Evolutionary conservation across 2,888 invertebrate species (phyloP), one percentile per base, ranked within the genome.

Genomic region (Polymixis flavicincta): DNA sequence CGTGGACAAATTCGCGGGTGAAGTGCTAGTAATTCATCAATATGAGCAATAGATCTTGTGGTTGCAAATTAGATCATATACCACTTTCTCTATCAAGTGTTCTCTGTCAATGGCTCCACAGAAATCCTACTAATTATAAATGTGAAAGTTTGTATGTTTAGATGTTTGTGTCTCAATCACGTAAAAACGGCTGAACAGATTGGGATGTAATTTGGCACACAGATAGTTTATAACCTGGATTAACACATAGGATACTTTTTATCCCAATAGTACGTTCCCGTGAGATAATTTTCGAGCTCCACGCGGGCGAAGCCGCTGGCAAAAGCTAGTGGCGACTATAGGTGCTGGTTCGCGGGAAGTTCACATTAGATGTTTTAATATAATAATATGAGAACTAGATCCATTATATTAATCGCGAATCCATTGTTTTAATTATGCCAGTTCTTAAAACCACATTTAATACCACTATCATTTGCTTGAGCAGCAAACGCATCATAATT

Each of bases 71-170:
- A 32, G 22, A 52, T 77, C n/a, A 22, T 74, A 50, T n/a, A 19
- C 11, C 19, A 45, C n/a, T 52, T 78, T 52, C 19, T 64, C 14
- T 22, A 60, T 19, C 17, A 14, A 64, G 7, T 32, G 19, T n/a
- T 19, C 13, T 42, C n/a, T 42, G 73, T 72, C 19, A 19, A 45
- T 77, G 25, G 14, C 77, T 74, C 50, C 77, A 25, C 45, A 22
- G 22, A 11, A 74, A 37, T 37, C 37, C 3, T 6, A 37, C 37
- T 2, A 37, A 37, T 37, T 37, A 37, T 37, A 37, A 37, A 37
- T 37, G 37, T 37, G 37, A 37, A 37, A 37, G 37, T 37, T 37
- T 37, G 37, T 37, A 37, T 37, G 37, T 37, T 37, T 37, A 37
- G 37, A 37, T 37, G 37, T 37, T 37, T 37, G 37, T 37, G 37